phyloP scores from a whole-genome alignment of 2,888 invertebrate species.

The Priocnemis perturbator region DNA sequence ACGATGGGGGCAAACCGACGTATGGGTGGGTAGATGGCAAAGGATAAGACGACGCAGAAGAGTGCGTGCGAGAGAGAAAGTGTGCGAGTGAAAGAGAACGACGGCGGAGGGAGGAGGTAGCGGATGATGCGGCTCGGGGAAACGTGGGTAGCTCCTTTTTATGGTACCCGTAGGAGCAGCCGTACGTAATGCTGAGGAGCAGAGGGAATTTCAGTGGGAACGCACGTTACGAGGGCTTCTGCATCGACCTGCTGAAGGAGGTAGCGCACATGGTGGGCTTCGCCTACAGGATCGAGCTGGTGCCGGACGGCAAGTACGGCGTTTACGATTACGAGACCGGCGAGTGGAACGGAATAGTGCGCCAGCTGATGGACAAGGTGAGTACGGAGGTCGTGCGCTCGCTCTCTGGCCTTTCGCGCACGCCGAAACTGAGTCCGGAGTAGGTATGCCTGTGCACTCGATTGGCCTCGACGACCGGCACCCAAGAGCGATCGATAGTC shows the following conservation, averaged over 20 bases:
- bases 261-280: constrained; percentile 82
- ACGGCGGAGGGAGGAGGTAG: constrained; percentile 2
- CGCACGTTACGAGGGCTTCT: constrained; percentile 84
- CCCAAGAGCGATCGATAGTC: no score
- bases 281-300: constrained; percentile 81
- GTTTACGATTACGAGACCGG: constrained; percentile 84
- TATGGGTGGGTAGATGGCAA: not conserved
- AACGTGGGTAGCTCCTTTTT: constrained; percentile 62
- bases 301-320: constrained; percentile 83
- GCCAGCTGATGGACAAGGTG: constrained; percentile 82
- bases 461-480: no score
- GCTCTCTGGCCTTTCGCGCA: constrained; percentile 14
- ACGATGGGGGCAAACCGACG: not conserved
- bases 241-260: constrained; percentile 82
- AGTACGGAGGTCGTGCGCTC: constrained; percentile 42
- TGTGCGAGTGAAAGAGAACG: not conserved
- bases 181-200: constrained; percentile 78
- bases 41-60: not conserved
- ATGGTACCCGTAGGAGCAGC: constrained; percentile 76
- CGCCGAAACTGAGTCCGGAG: no score
- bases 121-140: constrained; percentile 26
- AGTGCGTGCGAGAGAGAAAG: constrained; percentile 1
- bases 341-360: constrained; percentile 85
- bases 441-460: not conserved
- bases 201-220: constrained; percentile 79